Base-by-base conservation (phyloP, 2,797 vertebrate species). In the Notolabrus celidotus region DNA sequence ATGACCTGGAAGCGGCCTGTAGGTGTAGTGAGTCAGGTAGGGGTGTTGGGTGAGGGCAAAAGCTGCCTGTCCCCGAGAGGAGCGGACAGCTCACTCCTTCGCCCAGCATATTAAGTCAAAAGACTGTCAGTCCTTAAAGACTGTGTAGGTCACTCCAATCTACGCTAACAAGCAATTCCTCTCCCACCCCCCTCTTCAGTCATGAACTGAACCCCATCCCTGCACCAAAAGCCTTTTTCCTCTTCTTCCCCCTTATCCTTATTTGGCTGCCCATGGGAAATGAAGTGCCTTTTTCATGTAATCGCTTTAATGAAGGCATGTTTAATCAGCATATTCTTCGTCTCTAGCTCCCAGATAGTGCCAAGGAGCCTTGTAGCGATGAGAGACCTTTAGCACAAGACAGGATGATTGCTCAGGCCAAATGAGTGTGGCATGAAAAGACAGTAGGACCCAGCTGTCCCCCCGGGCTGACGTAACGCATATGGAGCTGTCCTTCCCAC, bases 21-120 rank as follows among this genome's bases (percentile, higher is more conserved):
- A 91, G 93, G 89, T 93, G 89, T 76, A 62, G 89, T 94, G 93
- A 94, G 92, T 95, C 93, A 94, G 93, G 92, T 94, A 88, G 68
- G 85, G 69, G 68, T 77, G 89, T 77, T 88, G n/a, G 34, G 71
- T 58, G 15, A 71, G 79, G 89, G 79, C 71, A 66, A 80, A 59
- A 81, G 77, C 56, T 63, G 56, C 59, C 86, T 82, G 88, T 90
- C 88, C 90, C 87, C 73, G 73, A 45, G 39, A 93, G 90, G 84
- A 85, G 69, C 69, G 53, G 47, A 86, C 85, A 80, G 68, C 84
- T 86, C 79, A 85, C 68, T 68, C 71, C 65, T 27, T 31, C 29
- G 31, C 67, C 69, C 69, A 55, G 76, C 74, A 61, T 55, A 80
- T 82, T 71, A 84, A 82, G 68, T 86, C 77, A 56, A 76, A 81